A percentile compares a stretch with the other conserved stretches of the same genome.
Evolutionary conservation across 2,113 vertebrate species (phyloP).

Genomic region (Echinops telfairi): DNA sequence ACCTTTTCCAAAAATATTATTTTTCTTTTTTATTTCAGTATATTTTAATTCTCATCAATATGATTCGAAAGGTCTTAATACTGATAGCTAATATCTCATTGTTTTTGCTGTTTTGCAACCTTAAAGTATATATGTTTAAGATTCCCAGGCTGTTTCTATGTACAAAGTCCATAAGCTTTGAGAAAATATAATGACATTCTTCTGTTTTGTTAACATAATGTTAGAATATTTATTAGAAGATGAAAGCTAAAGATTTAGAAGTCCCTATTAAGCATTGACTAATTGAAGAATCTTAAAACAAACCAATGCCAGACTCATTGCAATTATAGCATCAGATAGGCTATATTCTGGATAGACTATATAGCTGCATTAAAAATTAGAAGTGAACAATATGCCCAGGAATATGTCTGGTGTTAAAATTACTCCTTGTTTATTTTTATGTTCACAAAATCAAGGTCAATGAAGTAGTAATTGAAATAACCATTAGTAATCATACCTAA

Average conservation of each 20-base stretch:
- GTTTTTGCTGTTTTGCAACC: constrained; percentile 1
- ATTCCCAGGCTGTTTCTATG: not conserved
- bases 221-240: constrained; percentile 27
- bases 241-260: constrained; percentile 55
- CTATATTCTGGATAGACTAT: not conserved
- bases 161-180: constrained; percentile 31
- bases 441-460: constrained; percentile 34
- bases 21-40: constrained; percentile 24
- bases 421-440: constrained; percentile 26
- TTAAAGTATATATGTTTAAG: constrained; percentile 55
- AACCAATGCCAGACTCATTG: no score
- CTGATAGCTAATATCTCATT: not conserved
- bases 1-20: constrained; percentile 36
- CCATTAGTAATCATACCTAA: no score
- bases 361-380: constrained; percentile 27
- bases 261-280: not conserved
- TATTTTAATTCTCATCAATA: constrained; percentile 48
- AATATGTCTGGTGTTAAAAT: constrained; percentile 29
- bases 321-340: not conserved
- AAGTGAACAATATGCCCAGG: not conserved
- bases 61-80: constrained; percentile 35
- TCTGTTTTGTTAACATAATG: constrained; percentile 3
- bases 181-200: constrained; percentile 27
- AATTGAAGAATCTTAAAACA: no score
- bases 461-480: not conserved